These are phyloP conservation scores for Drosophila bocqueti DNA, from an alignment of 1,140 invertebrate genomes.

Conservation along the genomic window DNA sequence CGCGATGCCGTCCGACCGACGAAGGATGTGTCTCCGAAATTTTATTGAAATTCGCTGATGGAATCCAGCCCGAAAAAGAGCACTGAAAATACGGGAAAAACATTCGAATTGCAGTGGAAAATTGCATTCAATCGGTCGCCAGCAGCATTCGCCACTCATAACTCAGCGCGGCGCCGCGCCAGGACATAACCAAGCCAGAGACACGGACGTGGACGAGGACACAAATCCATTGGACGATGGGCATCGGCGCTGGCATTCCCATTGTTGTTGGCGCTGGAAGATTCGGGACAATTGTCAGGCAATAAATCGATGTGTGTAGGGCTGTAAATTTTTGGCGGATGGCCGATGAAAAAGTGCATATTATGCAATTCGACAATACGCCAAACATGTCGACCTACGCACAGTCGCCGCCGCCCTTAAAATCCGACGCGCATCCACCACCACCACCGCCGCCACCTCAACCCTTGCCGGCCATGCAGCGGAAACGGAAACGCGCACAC, in stretches of 20 bases:
- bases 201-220: slow-evolving; percentile 54
- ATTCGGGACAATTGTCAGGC: slow-evolving; percentile 84
- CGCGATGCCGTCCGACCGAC: slow-evolving; percentile 23
- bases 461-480: slow-evolving; percentile 34
- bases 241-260: slow-evolving; percentile 50
- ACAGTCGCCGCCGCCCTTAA: slow-evolving; percentile 40
- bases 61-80: slow-evolving; percentile 51
- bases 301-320: slow-evolving; percentile 85
- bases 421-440: slow-evolving; percentile 25
- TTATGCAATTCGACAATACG: slow-evolving; percentile 84
- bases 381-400: slow-evolving; percentile 78
- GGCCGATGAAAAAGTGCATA: slow-evolving; percentile 84
- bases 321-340: slow-evolving; percentile 84
- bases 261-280: slow-evolving; percentile 64
- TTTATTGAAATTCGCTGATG: slow-evolving; percentile 82
- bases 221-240: slow-evolving; percentile 72
- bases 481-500: slow-evolving; percentile 81
- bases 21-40: slow-evolving; percentile 62
- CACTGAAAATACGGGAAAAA: slow-evolving; percentile 24
- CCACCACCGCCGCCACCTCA: slow-evolving; percentile 3
- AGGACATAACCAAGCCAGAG: slow-evolving; percentile 35
- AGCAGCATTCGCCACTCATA: slow-evolving; percentile 59
- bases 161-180: slow-evolving; percentile 55
- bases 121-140: slow-evolving; percentile 72
- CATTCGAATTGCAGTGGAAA: slow-evolving; percentile 49